phyloP scores from a whole-genome alignment of 2,888 invertebrate genomes.

The Lagria hirta region DNA sequence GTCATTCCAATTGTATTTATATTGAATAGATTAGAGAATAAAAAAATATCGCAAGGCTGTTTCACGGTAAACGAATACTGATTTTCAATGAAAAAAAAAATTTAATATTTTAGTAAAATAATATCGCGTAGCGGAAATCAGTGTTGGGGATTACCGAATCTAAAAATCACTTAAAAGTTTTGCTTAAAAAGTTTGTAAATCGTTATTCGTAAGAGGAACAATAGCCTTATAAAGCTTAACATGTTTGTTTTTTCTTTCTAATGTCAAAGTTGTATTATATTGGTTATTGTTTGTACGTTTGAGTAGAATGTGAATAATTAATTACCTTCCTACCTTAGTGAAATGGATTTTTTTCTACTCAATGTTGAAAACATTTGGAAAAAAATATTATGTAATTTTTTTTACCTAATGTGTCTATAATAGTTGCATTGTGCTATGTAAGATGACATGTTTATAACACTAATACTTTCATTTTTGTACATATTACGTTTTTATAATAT shows the following conservation, averaged over 20 bases:
- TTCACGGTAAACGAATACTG: slow-evolving; percentile 34
- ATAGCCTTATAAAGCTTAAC: slow-evolving; percentile 34
- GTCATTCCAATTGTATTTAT: slow-evolving; percentile 53
- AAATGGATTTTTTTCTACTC: slow-evolving; percentile 15
- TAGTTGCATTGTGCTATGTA: slow-evolving; percentile 39
- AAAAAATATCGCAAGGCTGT: slow-evolving; percentile 46
- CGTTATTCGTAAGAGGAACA: slow-evolving; percentile 39
- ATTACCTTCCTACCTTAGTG: slow-evolving; percentile 22
- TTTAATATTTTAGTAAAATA: slow-evolving; percentile 20
- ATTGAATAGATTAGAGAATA: slow-evolving; percentile 38
- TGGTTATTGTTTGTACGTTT: slow-evolving; percentile 29
- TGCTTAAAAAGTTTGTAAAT: slow-evolving; percentile 45
- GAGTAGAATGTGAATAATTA: slow-evolving; percentile 26
- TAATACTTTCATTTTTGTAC: slow-evolving; percentile 52
- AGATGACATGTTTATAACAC: slow-evolving; percentile 41
- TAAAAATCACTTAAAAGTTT: slow-evolving; percentile 36
- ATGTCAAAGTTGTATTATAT: slow-evolving; percentile 6
- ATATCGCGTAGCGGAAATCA: slow-evolving; percentile 2
- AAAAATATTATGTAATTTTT: slow-evolving; percentile 11
- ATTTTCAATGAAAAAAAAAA: slow-evolving; percentile 12
- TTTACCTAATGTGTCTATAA: slow-evolving; percentile 34
- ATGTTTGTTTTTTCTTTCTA: slow-evolving; percentile 12
- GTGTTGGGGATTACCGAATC: slow-evolving; percentile 29
- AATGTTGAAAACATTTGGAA: slow-evolving; percentile 32
- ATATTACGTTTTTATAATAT: slow-evolving; percentile 56